Percentiles rank a stretch among this genome's conserved stretches.
Conservation (phyloP, 2,113 vertebrate genomes). For the Pao palembangensis region DNA sequence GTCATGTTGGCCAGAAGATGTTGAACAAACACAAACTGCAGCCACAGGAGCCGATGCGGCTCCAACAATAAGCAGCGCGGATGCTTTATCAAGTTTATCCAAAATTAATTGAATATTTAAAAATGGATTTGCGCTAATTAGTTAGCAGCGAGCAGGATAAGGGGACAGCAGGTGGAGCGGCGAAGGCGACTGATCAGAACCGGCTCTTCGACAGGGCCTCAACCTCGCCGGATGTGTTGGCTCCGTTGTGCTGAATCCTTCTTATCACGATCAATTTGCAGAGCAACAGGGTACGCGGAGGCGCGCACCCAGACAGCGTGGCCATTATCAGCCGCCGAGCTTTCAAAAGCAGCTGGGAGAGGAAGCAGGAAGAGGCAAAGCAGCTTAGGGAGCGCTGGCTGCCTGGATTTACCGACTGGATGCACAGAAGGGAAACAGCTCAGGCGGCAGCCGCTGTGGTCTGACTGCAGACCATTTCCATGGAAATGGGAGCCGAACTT, state of each 20-base stretch:
- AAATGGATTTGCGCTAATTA: too few relatives aligned
- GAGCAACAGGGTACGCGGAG: neutral
- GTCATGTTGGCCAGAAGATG: too few relatives aligned
- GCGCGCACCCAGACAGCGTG: neutral
- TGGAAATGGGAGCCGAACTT: neutral
- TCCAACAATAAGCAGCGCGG: too few relatives aligned
- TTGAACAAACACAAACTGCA: too few relatives aligned
- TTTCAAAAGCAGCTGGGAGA: neutral
- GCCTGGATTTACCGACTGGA: neutral
- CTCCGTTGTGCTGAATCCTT: neutral
- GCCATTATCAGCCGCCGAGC: neutral
- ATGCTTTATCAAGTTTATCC: too few relatives aligned
- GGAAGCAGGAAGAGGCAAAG: neutral
- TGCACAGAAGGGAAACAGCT: neutral
- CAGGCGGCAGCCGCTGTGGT: neutral
- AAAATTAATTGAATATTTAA: too few relatives aligned
- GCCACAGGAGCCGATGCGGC: too few relatives aligned
- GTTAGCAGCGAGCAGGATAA: neutral
- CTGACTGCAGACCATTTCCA: neutral
- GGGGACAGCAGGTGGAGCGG: too few relatives aligned
- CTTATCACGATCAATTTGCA: neutral
- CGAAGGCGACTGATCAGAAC: too few relatives aligned
- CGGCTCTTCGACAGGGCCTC: too few relatives aligned
- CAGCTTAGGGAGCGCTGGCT: neutral
- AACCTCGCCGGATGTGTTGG: neutral